Evolutionary conservation across 2,113 vertebrate species (phyloP).

Genomic region (Alces alces): DNA sequence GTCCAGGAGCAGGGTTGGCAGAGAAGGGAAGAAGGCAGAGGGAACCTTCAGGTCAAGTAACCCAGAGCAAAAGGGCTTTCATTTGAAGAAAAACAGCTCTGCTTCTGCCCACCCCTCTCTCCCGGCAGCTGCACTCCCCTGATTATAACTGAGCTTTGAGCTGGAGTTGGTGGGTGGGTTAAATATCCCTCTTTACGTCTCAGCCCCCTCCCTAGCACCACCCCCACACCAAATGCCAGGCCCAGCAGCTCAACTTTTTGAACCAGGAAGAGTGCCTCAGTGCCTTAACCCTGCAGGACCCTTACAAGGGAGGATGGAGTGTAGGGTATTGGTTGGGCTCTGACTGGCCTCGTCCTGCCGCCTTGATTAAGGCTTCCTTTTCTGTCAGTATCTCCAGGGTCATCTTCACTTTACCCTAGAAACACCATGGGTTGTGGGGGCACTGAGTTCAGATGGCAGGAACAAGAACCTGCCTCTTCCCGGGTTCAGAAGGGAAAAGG

Average conservation of each 20-base stretch:
- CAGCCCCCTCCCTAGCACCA: not conserved
- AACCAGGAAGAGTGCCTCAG: not conserved
- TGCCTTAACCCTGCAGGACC: not conserved
- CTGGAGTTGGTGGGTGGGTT: not conserved
- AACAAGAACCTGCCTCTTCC: not conserved
- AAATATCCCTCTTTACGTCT: not conserved
- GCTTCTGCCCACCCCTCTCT: not conserved
- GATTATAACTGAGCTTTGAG: not conserved
- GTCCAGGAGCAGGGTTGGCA: not conserved
- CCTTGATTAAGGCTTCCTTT: conserved; percentile 70
- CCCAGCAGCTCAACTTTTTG: not conserved
- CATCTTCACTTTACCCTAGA: conserved; percentile 80
- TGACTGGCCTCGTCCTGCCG: conserved; percentile 72
- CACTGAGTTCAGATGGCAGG: not conserved
- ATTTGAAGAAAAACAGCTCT: not conserved
- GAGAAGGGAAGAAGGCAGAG: not conserved
- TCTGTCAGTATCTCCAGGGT: conserved; percentile 75
- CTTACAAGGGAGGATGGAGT: conserved; percentile 76
- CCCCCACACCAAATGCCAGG: not conserved
- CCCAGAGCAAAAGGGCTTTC: not conserved
- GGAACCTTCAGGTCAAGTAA: not conserved
- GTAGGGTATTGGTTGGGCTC: conserved; percentile 78
- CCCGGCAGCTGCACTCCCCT: not conserved
- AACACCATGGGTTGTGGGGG: not conserved
- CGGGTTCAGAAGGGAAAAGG: not conserved